phyloP scores from a whole-genome alignment of 2,797 vertebrate genomes.

The Protonibea diacanthus region DNA sequence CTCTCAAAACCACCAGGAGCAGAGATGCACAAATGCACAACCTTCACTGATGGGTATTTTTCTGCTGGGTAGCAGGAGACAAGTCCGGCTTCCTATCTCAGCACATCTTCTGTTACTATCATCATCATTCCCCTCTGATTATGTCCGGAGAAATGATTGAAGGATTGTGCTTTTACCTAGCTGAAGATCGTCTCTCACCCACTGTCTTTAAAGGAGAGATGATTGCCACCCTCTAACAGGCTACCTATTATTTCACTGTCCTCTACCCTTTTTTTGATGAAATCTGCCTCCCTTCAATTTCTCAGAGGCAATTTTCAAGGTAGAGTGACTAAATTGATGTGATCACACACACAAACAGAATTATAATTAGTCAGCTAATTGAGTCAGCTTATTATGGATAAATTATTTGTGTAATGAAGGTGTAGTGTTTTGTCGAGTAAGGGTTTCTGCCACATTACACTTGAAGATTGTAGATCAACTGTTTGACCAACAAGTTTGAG shows the following conservation, averaged over 20 bases:
- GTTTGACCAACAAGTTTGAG: no score
- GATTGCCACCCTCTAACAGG: constrained; percentile 21
- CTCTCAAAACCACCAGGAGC: background rate
- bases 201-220: constrained; percentile 22
- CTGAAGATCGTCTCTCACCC: constrained; percentile 16
- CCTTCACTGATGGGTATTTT: constrained; percentile 29
- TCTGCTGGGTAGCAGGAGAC: constrained; percentile 11
- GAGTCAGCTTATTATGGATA: background rate
- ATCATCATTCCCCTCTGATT: constrained; percentile 51
- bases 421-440: no score
- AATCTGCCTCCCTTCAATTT: background rate
- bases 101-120: constrained; percentile 6
- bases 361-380: background rate
- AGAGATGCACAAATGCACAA: background rate
- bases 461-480: no score
- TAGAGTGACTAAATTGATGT: background rate
- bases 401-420: background rate
- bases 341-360: constrained; percentile 9
- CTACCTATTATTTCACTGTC: constrained; percentile 28
- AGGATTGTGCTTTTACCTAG: constrained; percentile 27
- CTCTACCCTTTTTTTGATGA: constrained; percentile 7
- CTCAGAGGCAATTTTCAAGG: constrained; percentile 16
- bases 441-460: no score
- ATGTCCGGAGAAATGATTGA: constrained; percentile 47
- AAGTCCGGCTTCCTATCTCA: background rate